Conservation (phyloP, 2,888 invertebrate species). For the Drosophila nigricruria region DNA sequence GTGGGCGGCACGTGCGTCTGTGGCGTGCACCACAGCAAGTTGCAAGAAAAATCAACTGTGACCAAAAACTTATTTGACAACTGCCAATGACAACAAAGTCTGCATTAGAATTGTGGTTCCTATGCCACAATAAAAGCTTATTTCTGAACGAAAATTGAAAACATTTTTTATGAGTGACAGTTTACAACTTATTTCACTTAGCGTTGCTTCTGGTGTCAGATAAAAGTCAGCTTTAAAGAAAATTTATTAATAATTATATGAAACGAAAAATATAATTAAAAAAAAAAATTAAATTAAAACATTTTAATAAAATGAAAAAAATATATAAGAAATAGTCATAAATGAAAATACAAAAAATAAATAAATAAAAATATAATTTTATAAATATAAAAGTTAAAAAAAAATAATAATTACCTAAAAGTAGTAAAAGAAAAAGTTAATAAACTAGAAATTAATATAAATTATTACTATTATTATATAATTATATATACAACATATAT, state of each 20-base stretch:
- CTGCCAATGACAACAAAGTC: conserved; percentile 36
- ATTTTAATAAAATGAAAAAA: no score
- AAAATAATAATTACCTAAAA: no score
- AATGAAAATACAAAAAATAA: no score
- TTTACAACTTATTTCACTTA: background rate
- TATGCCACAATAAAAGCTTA: conserved; percentile 1
- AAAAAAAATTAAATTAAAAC: background rate
- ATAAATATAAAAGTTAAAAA: no score
- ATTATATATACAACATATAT: no score
- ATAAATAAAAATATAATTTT: no score
- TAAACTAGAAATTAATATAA: no score
- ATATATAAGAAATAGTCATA: no score
- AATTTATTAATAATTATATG: no score
- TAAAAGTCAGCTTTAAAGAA: background rate
- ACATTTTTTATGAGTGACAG: background rate
- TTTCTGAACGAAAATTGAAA: background rate
- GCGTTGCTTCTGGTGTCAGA: background rate
- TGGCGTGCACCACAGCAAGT: conserved; percentile 53
- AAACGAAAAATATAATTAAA: background rate
- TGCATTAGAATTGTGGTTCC: conserved; percentile 17
- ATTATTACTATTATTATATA: no score
- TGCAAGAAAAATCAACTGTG: conserved; percentile 57
- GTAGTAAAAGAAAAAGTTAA: no score
- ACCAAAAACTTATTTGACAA: conserved; percentile 43
- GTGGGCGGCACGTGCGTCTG: conserved; percentile 43